Conservation (phyloP, 2,113 vertebrate genomes). For the Cebus imitator region DNA sequence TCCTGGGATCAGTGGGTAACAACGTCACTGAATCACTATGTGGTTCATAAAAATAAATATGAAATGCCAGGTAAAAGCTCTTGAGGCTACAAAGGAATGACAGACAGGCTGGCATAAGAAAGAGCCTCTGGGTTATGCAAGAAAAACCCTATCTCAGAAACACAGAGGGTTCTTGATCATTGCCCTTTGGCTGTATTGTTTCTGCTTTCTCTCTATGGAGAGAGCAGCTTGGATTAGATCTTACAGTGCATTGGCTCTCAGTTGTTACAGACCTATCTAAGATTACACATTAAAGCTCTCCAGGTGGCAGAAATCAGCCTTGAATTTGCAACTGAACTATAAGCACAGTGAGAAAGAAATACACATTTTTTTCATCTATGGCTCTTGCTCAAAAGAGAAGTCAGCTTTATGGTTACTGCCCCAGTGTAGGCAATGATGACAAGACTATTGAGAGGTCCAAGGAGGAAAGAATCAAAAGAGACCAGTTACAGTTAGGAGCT, state of each 20-base stretch:
- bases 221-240: neutral
- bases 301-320: neutral
- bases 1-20: neutral
- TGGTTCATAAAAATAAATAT: neutral
- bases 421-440: neutral
- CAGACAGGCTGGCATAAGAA: neutral
- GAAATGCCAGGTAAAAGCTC: neutral
- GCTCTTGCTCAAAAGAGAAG: neutral
- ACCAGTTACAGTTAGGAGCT: neutral
- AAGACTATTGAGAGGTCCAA: neutral
- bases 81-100: neutral
- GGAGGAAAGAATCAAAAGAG: neutral
- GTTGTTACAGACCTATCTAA: neutral
- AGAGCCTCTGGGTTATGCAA: neutral
- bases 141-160: neutral
- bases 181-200: neutral
- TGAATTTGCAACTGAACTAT: neutral
- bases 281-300: neutral
- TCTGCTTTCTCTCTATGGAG: neutral
- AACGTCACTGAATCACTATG: neutral
- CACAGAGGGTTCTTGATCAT: neutral
- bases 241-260: neutral
- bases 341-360: neutral
- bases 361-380: neutral
- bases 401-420: neutral